Conservation (phyloP, 2,888 invertebrate species). For the Coenonympha glycerion region DNA sequence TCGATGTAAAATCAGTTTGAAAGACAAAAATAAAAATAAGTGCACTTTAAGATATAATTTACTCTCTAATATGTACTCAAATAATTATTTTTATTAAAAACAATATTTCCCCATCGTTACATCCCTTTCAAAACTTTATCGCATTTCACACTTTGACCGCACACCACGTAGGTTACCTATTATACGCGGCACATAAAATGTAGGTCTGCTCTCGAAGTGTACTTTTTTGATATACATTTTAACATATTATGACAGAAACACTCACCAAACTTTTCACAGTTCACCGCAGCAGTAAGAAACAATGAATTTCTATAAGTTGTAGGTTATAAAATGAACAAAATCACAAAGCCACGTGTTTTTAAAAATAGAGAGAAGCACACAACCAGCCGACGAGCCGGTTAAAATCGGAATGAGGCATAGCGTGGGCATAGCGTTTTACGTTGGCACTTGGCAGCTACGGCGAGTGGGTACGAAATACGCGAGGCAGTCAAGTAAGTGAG, state of each 20-base stretch:
- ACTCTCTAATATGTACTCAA: no score
- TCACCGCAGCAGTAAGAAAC: slow-evolving; percentile 21
- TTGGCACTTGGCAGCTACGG: slow-evolving; percentile 18
- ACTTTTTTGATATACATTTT: not conserved
- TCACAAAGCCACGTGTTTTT: slow-evolving; percentile 62
- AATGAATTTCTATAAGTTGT: slow-evolving; percentile 23
- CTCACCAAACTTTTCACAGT: slow-evolving; percentile 28
- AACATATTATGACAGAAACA: slow-evolving; percentile 17
- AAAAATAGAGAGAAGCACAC: slow-evolving; percentile 44
- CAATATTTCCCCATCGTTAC: not conserved
- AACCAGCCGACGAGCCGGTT: slow-evolving; percentile 48
- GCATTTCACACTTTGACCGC: not conserved
- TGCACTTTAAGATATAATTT: no score
- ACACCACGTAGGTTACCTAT: not conserved
- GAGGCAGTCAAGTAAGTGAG: slow-evolving; percentile 37
- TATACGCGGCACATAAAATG: not conserved
- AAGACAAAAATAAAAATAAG: no score
- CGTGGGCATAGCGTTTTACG: slow-evolving; percentile 18
- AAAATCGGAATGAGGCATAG: slow-evolving; percentile 55
- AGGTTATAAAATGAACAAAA: slow-evolving; percentile 43
- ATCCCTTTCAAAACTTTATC: not conserved
- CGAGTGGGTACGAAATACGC: slow-evolving; percentile 21
- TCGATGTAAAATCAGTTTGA: no score
- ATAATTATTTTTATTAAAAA: not conserved
- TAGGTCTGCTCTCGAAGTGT: not conserved